Conservation (phyloP, 1,140 invertebrate species). For the Heliconius congener region DNA sequence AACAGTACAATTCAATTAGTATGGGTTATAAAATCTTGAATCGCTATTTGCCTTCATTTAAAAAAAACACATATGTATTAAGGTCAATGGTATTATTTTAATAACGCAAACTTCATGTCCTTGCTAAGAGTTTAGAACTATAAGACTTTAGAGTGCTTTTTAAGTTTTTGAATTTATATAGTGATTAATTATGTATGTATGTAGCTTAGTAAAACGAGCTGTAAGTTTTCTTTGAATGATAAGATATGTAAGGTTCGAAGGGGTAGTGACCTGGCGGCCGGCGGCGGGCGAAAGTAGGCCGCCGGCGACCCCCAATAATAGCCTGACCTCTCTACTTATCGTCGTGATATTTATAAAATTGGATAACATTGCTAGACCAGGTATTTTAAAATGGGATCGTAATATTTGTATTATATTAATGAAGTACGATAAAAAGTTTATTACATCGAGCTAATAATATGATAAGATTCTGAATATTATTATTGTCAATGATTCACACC, state of each 20-base stretch:
- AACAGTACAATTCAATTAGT: too few species aligned
- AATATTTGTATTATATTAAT: background rate
- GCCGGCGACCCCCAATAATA: conserved; percentile 27
- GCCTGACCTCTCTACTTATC: conserved; percentile 29
- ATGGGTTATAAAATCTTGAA: too few species aligned
- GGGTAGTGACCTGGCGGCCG: conserved; percentile 31
- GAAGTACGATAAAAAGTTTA: background rate
- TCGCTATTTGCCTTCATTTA: too few species aligned
- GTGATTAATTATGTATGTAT: background rate
- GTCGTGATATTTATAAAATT: conserved; percentile 2
- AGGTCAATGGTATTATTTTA: too few species aligned
- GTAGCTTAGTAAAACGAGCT: background rate
- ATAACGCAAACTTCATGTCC: too few species aligned
- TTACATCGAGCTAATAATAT: background rate
- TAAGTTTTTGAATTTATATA: too few species aligned
- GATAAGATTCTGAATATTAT: conserved; percentile 5
- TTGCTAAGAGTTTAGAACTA: too few species aligned
- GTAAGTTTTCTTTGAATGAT: conserved; percentile 15
- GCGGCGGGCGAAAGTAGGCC: conserved; percentile 32
- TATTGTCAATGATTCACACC: background rate
- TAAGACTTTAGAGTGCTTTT: too few species aligned
- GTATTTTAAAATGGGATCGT: background rate
- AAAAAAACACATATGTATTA: too few species aligned
- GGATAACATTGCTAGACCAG: background rate
- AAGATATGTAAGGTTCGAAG: conserved; percentile 18